These are phyloP conservation scores for Numenius arquata DNA, from an alignment of 2,113 vertebrate genomes.

Conservation along the genomic window DNA sequence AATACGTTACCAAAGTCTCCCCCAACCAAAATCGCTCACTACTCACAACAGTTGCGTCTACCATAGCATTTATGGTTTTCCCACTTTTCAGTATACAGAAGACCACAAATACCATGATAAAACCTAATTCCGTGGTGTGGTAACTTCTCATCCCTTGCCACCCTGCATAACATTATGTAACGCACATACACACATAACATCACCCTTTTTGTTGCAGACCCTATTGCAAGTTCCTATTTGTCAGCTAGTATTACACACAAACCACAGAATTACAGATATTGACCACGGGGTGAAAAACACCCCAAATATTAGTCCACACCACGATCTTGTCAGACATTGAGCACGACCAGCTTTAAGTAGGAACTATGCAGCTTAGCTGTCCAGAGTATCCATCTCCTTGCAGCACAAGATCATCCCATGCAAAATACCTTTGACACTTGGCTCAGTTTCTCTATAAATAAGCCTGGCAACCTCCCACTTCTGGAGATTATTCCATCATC, in stretches of 20 bases:
- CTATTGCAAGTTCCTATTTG: neutral
- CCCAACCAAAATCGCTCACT: neutral
- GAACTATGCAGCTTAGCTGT: neutral
- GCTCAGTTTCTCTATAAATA: neutral
- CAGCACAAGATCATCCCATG: neutral
- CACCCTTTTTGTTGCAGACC: neutral
- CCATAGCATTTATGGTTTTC: neutral
- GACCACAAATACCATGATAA: constrained; percentile 15
- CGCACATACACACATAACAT: neutral
- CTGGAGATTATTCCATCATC: neutral
- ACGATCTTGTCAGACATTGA: neutral
- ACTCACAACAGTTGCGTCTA: neutral
- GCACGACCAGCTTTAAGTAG: neutral
- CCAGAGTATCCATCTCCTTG: neutral
- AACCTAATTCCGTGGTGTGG: neutral
- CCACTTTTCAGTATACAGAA: neutral
- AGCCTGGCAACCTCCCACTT: neutral
- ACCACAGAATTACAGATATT: constrained; percentile 6
- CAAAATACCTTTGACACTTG: neutral
- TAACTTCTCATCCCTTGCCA: neutral
- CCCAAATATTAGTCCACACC: neutral
- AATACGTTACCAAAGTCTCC: neutral
- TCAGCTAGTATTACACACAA: neutral
- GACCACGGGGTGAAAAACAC: neutral
- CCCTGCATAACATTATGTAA: neutral